These are phyloP conservation scores for Drosophila nr. medialis DNA, from an alignment of 2,888 invertebrate species.

Conservation along the genomic window DNA sequence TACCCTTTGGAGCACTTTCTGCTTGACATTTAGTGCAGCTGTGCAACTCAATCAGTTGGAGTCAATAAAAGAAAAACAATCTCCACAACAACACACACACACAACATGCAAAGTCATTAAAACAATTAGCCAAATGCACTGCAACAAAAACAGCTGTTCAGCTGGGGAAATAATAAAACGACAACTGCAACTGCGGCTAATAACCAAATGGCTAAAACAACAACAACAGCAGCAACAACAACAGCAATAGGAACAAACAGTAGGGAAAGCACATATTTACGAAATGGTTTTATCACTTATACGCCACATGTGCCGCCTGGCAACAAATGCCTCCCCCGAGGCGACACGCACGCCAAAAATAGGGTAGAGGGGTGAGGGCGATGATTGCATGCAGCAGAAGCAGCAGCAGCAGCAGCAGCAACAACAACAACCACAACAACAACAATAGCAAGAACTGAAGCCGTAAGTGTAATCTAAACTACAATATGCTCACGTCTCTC, in stretches of 20 bases:
- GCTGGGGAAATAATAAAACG: conserved; percentile 26
- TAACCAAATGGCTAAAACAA: conserved; percentile 20
- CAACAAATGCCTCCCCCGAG: conserved; percentile 62
- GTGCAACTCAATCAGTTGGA: conserved; percentile 33
- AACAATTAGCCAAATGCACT: conserved; percentile 59
- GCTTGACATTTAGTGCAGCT: conserved; percentile 24
- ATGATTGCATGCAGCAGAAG: conserved; percentile 32
- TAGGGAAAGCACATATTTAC: conserved; percentile 39
- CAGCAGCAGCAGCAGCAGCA: conserved; percentile 8
- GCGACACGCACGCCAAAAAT: conserved; percentile 5
- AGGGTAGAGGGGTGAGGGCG: conserved; percentile 19
- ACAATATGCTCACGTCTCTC: conserved; percentile 14
- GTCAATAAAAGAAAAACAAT: conserved; percentile 6
- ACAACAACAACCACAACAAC: conserved; percentile 16
- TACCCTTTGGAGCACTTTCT: neutral
- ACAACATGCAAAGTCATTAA: conserved; percentile 57
- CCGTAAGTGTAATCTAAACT: conserved; percentile 41
- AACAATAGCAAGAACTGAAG: conserved; percentile 43
- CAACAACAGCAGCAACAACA: neutral
- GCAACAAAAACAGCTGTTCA: conserved; percentile 30
- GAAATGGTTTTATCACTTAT: conserved; percentile 70
- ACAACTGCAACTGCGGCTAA: conserved; percentile 24
- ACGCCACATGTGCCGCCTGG: conserved; percentile 57
- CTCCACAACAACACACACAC: conserved; percentile 6
- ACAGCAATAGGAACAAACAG: neutral